Conservation (phyloP, 2,797 vertebrate genomes). For the Pseudomugil gertrudae region DNA sequence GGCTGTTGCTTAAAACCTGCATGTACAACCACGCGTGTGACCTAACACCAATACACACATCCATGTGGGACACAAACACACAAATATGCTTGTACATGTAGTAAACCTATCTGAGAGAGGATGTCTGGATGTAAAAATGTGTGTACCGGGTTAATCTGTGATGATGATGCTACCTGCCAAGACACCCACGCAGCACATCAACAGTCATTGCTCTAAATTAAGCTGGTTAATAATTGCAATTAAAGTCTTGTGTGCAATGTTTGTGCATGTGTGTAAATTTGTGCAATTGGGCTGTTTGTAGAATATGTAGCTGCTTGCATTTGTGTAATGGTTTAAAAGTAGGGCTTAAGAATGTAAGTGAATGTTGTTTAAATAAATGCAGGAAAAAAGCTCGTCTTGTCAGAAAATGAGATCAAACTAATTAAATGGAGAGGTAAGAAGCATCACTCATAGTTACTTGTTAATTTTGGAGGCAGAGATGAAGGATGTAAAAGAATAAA, state of each 20-base stretch:
- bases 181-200: conserved; percentile 65
- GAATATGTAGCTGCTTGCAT: conserved; percentile 3
- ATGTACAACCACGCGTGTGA: conserved; percentile 1
- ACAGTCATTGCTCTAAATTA: conserved; percentile 77
- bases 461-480: background rate
- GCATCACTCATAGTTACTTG: background rate
- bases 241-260: conserved; percentile 67
- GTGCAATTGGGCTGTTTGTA: conserved; percentile 5
- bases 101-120: conserved; percentile 58
- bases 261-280: conserved; percentile 40
- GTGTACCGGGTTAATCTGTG: conserved; percentile 65
- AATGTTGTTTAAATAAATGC: background rate
- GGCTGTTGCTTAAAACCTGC: conserved; percentile 53
- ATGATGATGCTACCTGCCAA: conserved; percentile 72
- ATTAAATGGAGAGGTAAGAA: background rate
- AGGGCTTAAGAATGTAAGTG: conserved; percentile 2
- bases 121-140: conserved; percentile 55
- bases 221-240: conserved; percentile 77
- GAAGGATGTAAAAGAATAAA: background rate
- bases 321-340: conserved; percentile 20
- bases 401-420: background rate
- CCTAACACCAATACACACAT: background rate
- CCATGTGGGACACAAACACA: conserved; percentile 5
- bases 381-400: background rate
- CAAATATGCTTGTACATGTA: conserved; percentile 28